Evolutionary conservation across 2,113 vertebrate genomes (phyloP).

Genomic region (Okapia johnstoni): DNA sequence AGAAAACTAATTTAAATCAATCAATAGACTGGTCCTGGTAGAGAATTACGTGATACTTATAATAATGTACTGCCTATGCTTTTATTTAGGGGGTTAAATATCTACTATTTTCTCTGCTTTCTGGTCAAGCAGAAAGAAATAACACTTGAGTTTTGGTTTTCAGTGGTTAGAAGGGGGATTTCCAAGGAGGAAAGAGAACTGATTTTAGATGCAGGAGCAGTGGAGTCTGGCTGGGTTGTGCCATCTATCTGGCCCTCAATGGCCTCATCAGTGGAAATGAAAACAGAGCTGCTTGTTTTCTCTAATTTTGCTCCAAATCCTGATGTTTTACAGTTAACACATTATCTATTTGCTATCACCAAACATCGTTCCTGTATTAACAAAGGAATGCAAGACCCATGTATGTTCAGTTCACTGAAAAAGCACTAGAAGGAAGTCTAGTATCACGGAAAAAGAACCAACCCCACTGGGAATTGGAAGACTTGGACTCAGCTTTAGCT

Average conservation of each 20-base stretch:
- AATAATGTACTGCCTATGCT: neutral
- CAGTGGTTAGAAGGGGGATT: neutral
- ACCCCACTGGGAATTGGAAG: neutral
- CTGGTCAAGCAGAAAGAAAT: neutral
- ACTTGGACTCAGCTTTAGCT: neutral
- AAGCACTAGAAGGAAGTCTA: neutral
- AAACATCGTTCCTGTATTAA: neutral
- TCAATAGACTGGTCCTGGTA: neutral
- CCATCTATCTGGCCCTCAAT: rapidly evolving
- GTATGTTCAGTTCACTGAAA: neutral
- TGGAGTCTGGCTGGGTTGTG: rapidly evolving
- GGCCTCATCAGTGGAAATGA: neutral
- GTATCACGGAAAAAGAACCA: neutral
- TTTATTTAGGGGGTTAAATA: neutral
- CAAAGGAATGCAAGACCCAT: neutral
- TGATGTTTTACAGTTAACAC: neutral
- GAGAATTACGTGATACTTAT: neutral
- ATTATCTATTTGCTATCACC: neutral
- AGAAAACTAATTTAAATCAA: conserved; percentile 13
- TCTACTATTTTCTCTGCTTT: neutral
- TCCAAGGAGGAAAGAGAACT: neutral
- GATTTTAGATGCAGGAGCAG: neutral
- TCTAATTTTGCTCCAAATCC: neutral
- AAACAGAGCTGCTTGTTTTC: neutral
- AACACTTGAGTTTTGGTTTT: neutral